Percentiles rank a stretch among this genome's conserved stretches.
phyloP scores from a whole-genome alignment of 2,797 vertebrate species.

The Meda fulgida region DNA sequence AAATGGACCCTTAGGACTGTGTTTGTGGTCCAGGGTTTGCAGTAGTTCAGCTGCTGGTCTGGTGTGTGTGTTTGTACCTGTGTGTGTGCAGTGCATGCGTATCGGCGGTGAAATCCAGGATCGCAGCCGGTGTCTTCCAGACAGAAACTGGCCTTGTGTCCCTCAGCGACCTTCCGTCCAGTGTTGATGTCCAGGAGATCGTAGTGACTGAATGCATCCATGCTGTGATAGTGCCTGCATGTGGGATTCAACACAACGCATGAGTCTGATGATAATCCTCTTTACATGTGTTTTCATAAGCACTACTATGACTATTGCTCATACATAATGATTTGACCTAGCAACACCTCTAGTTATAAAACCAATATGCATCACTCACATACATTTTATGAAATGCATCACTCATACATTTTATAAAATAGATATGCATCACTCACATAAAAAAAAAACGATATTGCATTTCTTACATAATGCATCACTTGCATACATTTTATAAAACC shows the following conservation, averaged over 20 bases:
- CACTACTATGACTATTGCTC: neutral
- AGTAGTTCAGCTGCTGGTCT: neutral
- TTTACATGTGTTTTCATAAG: neutral
- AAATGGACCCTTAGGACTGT: too few relatives aligned
- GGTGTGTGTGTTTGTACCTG: conserved; percentile 67
- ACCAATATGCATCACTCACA: neutral
- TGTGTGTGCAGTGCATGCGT: conserved; percentile 84
- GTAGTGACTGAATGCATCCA: conserved; percentile 89
- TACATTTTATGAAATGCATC: neutral
- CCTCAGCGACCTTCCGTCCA: conserved; percentile 82
- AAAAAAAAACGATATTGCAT: neutral
- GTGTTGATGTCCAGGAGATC: conserved; percentile 80
- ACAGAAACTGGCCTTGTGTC: conserved; percentile 90
- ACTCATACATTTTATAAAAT: neutral
- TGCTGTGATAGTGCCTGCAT: conserved; percentile 86
- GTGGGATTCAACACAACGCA: neutral
- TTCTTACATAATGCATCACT: too few relatives aligned
- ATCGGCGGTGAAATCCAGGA: conserved; percentile 78
- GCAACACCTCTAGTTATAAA: neutral
- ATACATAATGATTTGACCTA: neutral
- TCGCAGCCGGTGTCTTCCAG: conserved; percentile 86
- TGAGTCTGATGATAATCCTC: neutral
- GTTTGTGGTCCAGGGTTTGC: neutral
- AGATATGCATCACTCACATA: too few relatives aligned
- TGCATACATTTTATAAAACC: neutral